Evolutionary conservation across 2,797 vertebrate species (phyloP), one percentile per base, ranked within the genome.

Genomic region (Spinibarbus caldwelli): DNA sequence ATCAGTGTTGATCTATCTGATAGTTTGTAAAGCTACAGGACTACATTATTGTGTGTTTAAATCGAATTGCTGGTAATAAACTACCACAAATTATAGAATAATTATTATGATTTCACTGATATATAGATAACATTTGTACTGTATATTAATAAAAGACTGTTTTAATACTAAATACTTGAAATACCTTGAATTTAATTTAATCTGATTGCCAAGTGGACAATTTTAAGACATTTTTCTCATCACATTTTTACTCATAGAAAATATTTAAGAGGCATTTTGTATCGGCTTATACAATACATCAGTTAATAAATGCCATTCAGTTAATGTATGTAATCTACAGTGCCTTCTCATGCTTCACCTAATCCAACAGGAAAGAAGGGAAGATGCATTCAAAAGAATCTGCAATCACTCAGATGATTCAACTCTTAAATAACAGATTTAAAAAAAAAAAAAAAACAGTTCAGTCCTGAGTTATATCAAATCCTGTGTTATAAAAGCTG

Each of bases 401-500:
- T 34, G 1, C 8, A n/a, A 8, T 76, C 71, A 31, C 15, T 73
- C 47, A 14, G 21, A 70, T 76, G 11, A 54, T 36, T 76, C 29
- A 75, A 7, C 29, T 36, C 10, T 57, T 77, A 38, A 57, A 57
- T 77, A 77, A 77, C 31, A 31, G 19, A 21, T 54, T 29, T n/a
- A 1, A 6, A 64, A 29, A 54, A 54, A 54, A 54, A 2, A 3
- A 64, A 29, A 54, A 54, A 54, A 54, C 2, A 9, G 23, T 23
- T 43, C 73, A 38, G 21, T 54, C 45, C 19, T 49, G 43, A 47
- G 43, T 49, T 49, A 49, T 10, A 57, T 54, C 21, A 57, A 77
- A 76, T 76, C 10, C 21, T n/a, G 49, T 57, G 73, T 77, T 77
- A 77, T 57, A 57, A 34, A 77, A 54, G 49, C 73, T n/a, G 47